Percentiles rank a stretch among this genome's conserved stretches.
phyloP scores from a whole-genome alignment of 1,140 invertebrate genomes.

The Solen grandis region DNA sequence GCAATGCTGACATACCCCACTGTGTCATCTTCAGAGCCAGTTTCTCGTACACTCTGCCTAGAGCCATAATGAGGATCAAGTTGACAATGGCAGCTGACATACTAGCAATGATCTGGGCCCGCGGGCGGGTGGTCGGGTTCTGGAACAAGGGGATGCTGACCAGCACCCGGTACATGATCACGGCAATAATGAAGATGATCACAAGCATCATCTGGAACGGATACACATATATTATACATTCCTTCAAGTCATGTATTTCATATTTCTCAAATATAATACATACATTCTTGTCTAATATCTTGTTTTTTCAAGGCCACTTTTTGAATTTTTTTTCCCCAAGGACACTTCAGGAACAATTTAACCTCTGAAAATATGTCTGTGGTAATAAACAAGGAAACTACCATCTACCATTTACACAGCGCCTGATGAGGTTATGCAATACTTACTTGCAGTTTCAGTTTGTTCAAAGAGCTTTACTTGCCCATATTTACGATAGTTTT shows the following conservation, averaged over 20 bases:
- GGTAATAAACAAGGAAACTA: too few species aligned
- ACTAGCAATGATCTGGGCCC: conserved; percentile 86
- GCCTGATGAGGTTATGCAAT: too few species aligned
- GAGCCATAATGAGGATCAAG: conserved; percentile 85
- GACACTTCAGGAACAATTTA: too few species aligned
- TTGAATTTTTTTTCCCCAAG: too few species aligned
- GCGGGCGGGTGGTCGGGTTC: conserved; percentile 83
- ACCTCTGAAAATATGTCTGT: too few species aligned
- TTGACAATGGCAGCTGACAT: conserved; percentile 88
- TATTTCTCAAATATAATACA: background rate
- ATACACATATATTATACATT: conserved; percentile 1
- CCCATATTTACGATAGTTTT: too few species aligned
- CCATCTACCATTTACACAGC: too few species aligned
- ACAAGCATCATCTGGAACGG: conserved; percentile 87
- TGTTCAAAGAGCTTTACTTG: too few species aligned
- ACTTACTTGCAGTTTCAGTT: too few species aligned
- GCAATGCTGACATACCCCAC: conserved; percentile 87
- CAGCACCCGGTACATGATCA: conserved; percentile 89
- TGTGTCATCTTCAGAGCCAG: conserved; percentile 96
- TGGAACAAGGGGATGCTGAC: conserved; percentile 85
- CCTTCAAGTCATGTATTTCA: background rate
- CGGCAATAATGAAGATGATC: conserved; percentile 88
- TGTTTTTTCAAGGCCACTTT: too few species aligned
- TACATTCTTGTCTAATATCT: background rate
- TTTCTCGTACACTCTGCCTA: conserved; percentile 90